Base-by-base conservation (phyloP, 2,888 invertebrate species). In the Mesopsocus fuscifrons region DNA sequence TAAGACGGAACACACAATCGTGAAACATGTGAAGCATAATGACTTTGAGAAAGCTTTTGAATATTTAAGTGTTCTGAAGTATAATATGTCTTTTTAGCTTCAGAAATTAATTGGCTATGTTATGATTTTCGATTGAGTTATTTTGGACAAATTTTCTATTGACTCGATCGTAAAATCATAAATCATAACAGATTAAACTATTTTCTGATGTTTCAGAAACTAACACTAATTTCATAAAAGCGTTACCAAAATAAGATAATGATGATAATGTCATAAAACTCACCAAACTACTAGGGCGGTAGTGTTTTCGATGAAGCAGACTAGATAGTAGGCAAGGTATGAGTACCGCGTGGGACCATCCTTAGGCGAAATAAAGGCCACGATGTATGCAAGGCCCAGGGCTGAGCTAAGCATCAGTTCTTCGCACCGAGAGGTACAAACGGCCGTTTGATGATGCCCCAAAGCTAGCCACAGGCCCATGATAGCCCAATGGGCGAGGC, bases 281-380 rank as follows among this genome's bases (percentile, higher is more conserved):
- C 53, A 63, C 64, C 64, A 65, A 11, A 64, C 61, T 41, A 63
- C 62, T 35, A 65, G 52, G 30, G 63, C 61, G 38, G 59, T 63
- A 4, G 63, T 63, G 51, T 65, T 65, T 47, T 65, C 65, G 61
- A 65, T 61, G 49, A 64, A 63, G 50, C 63, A 64, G 5, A 64
- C 62, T 43, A 63, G 53, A 51, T 65, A 65, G 50, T 64, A 64
- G 11, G 59, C 62, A 22, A 64, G 49, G 49, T 65, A 65, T n/a
- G 61, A 55, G 49, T 64, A 63, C 45, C 72, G 59, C 2, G 73
- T 72, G 26, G 68, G 68, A 26, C 71, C 72, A 52, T 72, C 71
- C 47, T 68, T 59, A 3, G 72, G 65, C 47, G 72, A 71, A 47
- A 72, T 63, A 55, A 69, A 72, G 35, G 69, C 69, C 50, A 73